These are phyloP conservation scores for Aspidoscelis tigris DNA, from an alignment of 2,113 vertebrate genomes.

Conservation along the genomic window DNA sequence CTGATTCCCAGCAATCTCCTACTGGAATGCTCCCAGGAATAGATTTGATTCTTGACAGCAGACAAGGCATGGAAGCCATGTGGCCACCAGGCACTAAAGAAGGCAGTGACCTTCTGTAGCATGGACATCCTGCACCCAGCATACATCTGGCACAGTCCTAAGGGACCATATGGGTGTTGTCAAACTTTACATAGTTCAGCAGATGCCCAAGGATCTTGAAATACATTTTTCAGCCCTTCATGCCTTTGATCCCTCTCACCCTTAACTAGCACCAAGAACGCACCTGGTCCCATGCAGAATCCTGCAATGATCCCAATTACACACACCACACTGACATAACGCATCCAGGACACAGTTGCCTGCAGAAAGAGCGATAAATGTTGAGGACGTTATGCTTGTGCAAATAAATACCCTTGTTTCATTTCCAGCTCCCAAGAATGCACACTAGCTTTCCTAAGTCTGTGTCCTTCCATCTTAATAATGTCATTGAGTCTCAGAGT, in stretches of 20 bases:
- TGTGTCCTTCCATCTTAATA: neutral
- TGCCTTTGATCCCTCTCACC: neutral
- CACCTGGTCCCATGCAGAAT: conserved; percentile 93
- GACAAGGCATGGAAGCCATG: too few relatives aligned
- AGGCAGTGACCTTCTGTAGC: too few relatives aligned
- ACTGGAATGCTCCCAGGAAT: too few relatives aligned
- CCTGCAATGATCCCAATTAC: conserved; percentile 89
- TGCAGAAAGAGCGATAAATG: conserved; percentile 25
- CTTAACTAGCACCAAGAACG: accelerated
- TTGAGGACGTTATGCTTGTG: neutral
- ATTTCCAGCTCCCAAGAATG: neutral
- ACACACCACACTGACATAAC: conserved; percentile 81
- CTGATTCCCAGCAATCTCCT: too few relatives aligned
- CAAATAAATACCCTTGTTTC: neutral
- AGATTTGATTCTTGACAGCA: too few relatives aligned
- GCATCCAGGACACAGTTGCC: conserved; percentile 79
- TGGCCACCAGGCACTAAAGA: too few relatives aligned
- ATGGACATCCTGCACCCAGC: too few relatives aligned
- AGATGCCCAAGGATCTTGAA: neutral
- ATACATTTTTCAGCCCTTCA: accelerated
- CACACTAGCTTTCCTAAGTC: neutral
- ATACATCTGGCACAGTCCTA: too few relatives aligned
- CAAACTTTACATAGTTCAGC: accelerated
- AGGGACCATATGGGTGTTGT: conserved; percentile 30
- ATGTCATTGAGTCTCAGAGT: neutral